Percentiles rank a stretch among this genome's conserved stretches.
Conservation (phyloP, 2,888 invertebrate genomes). For the Thymelicus sylvestris region DNA sequence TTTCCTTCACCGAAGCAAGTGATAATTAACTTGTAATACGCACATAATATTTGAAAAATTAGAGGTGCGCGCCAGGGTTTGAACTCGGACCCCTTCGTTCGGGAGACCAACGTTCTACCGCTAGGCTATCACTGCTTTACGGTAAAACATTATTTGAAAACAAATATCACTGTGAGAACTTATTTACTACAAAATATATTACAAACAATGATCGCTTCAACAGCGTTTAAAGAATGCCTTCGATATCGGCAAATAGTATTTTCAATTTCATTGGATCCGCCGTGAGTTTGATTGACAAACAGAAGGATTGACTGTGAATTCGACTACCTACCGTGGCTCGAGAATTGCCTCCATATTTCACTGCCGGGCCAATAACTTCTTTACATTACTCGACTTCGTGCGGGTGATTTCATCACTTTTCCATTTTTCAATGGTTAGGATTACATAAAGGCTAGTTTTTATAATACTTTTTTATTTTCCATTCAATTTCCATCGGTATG, state of each 20-base stretch:
- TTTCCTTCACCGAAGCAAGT: too few relatives aligned
- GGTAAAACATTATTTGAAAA: too few relatives aligned
- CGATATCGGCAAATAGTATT: conserved; percentile 58
- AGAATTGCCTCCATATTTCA: conserved; percentile 79
- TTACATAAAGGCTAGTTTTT: not conserved
- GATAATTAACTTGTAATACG: too few relatives aligned
- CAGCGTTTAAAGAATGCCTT: conserved; percentile 10
- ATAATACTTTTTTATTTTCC: too few relatives aligned
- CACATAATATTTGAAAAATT: too few relatives aligned
- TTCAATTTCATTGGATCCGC: conserved; percentile 65
- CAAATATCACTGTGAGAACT: too few relatives aligned
- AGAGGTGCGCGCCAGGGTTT: too few relatives aligned
- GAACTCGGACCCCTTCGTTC: too few relatives aligned
- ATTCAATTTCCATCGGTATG: too few relatives aligned
- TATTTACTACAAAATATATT: not conserved
- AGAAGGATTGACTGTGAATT: conserved; percentile 66
- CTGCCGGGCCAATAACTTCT: conserved; percentile 73
- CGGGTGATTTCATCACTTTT: conserved; percentile 20
- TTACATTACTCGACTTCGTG: conserved; percentile 39
- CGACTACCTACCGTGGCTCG: conserved; percentile 55
- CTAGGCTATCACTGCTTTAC: too few relatives aligned
- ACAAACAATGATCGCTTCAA: not conserved
- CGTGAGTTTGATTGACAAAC: conserved; percentile 70
- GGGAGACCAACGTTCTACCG: too few relatives aligned
- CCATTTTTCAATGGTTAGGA: conserved; percentile 6